Base-by-base conservation (phyloP, 2,888 invertebrate species). In the Aphodius sticticus region DNA sequence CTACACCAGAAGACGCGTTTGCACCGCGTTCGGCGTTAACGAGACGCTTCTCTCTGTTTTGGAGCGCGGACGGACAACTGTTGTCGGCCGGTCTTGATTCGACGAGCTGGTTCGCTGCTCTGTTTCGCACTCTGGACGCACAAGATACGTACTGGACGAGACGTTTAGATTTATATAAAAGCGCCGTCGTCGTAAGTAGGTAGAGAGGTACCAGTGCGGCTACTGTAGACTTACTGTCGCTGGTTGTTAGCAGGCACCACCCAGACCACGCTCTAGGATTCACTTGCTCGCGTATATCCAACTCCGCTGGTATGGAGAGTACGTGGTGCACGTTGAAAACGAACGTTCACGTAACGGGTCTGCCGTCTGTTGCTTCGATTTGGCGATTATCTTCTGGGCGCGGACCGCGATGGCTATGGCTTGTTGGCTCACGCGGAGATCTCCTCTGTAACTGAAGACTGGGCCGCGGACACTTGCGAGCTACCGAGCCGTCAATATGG, bases 281-380 rank as follows among this genome's bases (percentile, higher is more conserved):
- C 74, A 74, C 74, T 74, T 37, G n/a, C 26, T 36, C 15, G 9
- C 53, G 53, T 53, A 53, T 53, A 53, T 53, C 53, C 53, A 53
- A 53, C 53, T 53, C 53, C 7, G 12, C 53, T 53, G 53, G 26
- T 26, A 26, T 26, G 26, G 53, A 53, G 53, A 53, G 9, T 53
- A 53, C 53, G 53, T 16, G n/a, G 15, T 12, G 16, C 36, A n/a
- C 74, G 36, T 74, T 35, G 74, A 74, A 74, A 74, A 74, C 74
- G 74, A 74, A 74, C 74, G 74, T 74, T 74, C 74, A 36, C 74
- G 74, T 74, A 74, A 74, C 74, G 74, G 74, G 74, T 36, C 36
- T 26, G 26, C 26, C 26, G 26, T 26, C 26, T 26, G 26, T 26
- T 26, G 26, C 2, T 26, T 26, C 26, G 26, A 26, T 26, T 26